Percentiles rank a stretch among this genome's conserved stretches.
Conservation (phyloP, 2,797 vertebrate species). For the Gouania willdenowi region DNA sequence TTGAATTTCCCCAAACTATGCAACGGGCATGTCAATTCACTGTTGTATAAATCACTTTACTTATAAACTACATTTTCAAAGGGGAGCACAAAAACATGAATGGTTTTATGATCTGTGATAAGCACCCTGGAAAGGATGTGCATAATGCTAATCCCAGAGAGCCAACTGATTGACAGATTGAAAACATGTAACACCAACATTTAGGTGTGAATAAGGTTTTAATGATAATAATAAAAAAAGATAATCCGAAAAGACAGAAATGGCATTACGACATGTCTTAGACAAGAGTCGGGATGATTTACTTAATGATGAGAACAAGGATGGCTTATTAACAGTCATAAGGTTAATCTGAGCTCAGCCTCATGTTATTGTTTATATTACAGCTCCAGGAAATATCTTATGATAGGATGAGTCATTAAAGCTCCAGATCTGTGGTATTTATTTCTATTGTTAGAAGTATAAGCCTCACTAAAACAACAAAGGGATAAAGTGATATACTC, state of each 20-base stretch:
- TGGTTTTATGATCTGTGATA: too few species aligned
- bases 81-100: too few species aligned
- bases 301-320: conserved; percentile 40
- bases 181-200: too few species aligned
- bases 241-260: conserved; percentile 5
- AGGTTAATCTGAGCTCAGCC: conserved; percentile 49
- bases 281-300: conserved; percentile 15
- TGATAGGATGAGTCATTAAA: conserved; percentile 48
- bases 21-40: too few species aligned
- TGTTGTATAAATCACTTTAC: too few species aligned
- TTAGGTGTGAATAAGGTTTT: too few species aligned
- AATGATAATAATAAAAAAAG: conserved; percentile 6
- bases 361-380: conserved; percentile 37
- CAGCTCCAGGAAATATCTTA: conserved; percentile 34
- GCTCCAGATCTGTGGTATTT: conserved; percentile 29
- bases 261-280: not conserved
- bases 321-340: conserved; percentile 35
- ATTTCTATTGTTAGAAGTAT: conserved; percentile 49
- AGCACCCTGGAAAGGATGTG: too few species aligned
- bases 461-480: conserved; percentile 37
- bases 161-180: too few species aligned
- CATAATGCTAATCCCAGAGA: too few species aligned
- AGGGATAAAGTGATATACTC: conserved; percentile 29
- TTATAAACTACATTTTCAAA: too few species aligned
- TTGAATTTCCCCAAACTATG: too few species aligned